Evolutionary conservation across 2,113 vertebrate genomes (phyloP), one percentile per base, ranked within the genome.

Genomic region (Oncorhynchus gorbuscha): DNA sequence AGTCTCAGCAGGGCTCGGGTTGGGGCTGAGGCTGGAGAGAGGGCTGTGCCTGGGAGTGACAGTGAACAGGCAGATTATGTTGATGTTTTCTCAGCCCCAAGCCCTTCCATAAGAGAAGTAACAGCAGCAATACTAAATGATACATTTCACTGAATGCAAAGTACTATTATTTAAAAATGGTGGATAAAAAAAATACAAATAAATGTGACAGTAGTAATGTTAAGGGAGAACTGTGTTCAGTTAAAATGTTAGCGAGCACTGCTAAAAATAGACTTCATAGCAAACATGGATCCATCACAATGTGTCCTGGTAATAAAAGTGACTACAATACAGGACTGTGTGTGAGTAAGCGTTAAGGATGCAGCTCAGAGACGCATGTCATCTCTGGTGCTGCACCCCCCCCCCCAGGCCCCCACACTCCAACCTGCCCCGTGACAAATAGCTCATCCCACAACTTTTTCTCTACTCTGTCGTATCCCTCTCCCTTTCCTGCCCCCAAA

Each of bases 371-470:
- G 8, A 45, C 9, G 9, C 39, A 39, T 39, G 39, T 45, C 8
- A 45, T 45, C 9, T 45, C 2, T 3, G 39, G 9, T 45, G 39
- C 39, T 75, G 77, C 49, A 61, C 73, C 28, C 65, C 69, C 22
- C n/a, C n/a, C n/a, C 11, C 67, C 69, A 24, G 51, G 14, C 30
- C n/a, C 22, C 69, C 22, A 45, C 2, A 12, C 39, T 11, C 7
- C 39, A 39, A 39, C 77, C 72, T 86, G 76, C 83, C 85, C 75
- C 49, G 84, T 93, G 94, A 94, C 86, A 89, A 93, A 95, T 85
- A 86, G 84, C 88, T 84, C 82, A 69, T 89, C 92, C 39, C 39
- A 9, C 39, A 39, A 39, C 39, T 39, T 39, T 39, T 39, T 9
- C 39, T 9, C 9, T 45, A 12, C 39, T 11, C 39, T 45, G 39